phyloP scores from a whole-genome alignment of 92 coral and sea anemone genomes.

The Parazoanthus swiftii region DNA sequence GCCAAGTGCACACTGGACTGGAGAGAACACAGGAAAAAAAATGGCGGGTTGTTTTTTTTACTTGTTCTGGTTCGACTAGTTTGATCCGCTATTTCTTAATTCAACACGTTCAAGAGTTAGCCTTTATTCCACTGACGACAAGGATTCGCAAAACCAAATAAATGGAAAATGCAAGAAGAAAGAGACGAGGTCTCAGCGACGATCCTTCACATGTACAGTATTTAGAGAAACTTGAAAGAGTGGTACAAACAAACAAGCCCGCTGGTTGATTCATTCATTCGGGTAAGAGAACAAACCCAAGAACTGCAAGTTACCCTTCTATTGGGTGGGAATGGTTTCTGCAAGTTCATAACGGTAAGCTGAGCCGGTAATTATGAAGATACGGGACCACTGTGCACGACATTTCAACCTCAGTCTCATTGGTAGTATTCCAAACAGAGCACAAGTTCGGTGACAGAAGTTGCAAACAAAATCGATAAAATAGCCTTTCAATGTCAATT shows the following conservation, averaged over 20 bases:
- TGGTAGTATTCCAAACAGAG: slow-evolving; percentile 37
- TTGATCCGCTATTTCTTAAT: too few species aligned
- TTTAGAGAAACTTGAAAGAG: background rate
- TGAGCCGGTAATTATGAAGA: slow-evolving; percentile 22
- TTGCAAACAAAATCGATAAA: slow-evolving; percentile 22
- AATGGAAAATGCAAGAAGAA: background rate
- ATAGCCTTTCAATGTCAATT: slow-evolving; percentile 39
- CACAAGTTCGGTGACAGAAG: slow-evolving; percentile 25
- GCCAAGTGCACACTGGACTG: too few species aligned
- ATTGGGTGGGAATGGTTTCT: slow-evolving; percentile 29
- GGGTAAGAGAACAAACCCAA: background rate
- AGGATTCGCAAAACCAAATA: background rate
- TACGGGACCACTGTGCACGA: slow-evolving; percentile 12
- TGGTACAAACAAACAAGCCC: background rate
- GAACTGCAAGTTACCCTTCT: slow-evolving; percentile 19
- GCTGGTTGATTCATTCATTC: background rate
- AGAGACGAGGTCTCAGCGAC: background rate
- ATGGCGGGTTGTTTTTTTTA: too few species aligned
- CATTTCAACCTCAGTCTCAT: slow-evolving; percentile 25
- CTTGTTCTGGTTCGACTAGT: too few species aligned
- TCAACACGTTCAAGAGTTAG: too few species aligned
- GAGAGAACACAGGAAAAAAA: too few species aligned
- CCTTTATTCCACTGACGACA: background rate
- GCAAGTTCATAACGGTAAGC: background rate
- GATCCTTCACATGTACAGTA: background rate